Conservation (phyloP, 1,140 invertebrate genomes). For the Sesamia nonagrioides region DNA sequence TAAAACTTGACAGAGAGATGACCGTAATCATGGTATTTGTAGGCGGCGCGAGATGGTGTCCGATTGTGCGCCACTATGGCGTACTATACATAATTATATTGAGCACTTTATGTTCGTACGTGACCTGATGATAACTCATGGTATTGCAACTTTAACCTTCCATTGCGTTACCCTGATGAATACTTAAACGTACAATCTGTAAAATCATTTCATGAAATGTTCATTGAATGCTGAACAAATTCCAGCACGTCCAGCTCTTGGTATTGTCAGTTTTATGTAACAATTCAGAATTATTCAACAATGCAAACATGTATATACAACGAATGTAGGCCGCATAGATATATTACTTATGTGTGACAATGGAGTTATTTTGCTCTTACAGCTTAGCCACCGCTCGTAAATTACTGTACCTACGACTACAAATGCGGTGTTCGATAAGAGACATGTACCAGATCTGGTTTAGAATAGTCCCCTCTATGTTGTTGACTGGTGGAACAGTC, state of each 20-base stretch:
- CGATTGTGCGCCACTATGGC: background rate
- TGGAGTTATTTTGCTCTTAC: conserved; percentile 22
- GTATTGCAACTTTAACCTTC: background rate
- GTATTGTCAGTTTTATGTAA: conserved; percentile 23
- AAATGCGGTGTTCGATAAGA: conserved; percentile 23
- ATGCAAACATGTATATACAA: conserved; percentile 2
- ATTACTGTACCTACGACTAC: conserved; percentile 38
- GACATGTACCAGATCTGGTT: conserved; percentile 33
- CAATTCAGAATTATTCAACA: conserved; percentile 36
- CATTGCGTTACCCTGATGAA: conserved; percentile 15
- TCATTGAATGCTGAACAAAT: background rate
- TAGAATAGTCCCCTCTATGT: conserved; percentile 33
- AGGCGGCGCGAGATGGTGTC: background rate
- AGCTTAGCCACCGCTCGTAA: conserved; percentile 28
- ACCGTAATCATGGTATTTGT: conserved; percentile 34
- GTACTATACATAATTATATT: conserved; percentile 20
- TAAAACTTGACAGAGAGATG: background rate
- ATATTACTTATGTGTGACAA: conserved; percentile 35
- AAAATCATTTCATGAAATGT: no score
- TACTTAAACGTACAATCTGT: background rate
- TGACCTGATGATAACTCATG: conserved; percentile 13
- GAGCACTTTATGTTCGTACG: conserved; percentile 1
- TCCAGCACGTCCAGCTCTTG: background rate
- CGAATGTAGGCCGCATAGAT: conserved; percentile 37
- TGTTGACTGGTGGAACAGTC: background rate